A percentile compares a stretch with the other conserved stretches of the same genome.
Conservation (phyloP, 2,888 invertebrate genomes). For the Caenorhabditis becei region DNA sequence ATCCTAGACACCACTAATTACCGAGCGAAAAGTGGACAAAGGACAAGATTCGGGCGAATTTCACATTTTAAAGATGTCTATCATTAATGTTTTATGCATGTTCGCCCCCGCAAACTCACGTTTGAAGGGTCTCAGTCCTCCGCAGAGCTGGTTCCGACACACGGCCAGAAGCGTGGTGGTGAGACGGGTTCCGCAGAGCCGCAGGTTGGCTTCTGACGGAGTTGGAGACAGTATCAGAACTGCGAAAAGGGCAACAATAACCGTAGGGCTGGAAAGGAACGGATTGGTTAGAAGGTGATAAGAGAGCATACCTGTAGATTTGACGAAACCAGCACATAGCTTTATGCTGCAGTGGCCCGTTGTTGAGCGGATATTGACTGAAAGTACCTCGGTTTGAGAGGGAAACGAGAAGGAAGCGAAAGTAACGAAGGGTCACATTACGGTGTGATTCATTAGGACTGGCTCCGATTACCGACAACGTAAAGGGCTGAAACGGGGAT, state of each 20-base stretch:
- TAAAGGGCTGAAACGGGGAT: slow-evolving; percentile 7
- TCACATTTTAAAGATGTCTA: neutral
- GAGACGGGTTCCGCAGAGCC: slow-evolving; percentile 75
- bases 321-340: slow-evolving; percentile 49
- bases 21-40: neutral
- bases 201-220: slow-evolving; percentile 66
- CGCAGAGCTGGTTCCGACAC: slow-evolving; percentile 76
- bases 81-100: slow-evolving; percentile 18
- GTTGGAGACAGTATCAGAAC: slow-evolving; percentile 39
- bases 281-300: neutral
- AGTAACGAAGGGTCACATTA: slow-evolving; percentile 28
- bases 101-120: slow-evolving; percentile 44
- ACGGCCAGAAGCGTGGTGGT: slow-evolving; percentile 72
- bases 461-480: slow-evolving; percentile 44
- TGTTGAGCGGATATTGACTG: slow-evolving; percentile 57
- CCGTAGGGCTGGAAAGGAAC: slow-evolving; percentile 19
- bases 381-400: slow-evolving; percentile 4
- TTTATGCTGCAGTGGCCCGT: slow-evolving; percentile 46
- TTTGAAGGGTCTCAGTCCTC: slow-evolving; percentile 64
- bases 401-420: slow-evolving; percentile 17
- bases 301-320: slow-evolving; percentile 33
- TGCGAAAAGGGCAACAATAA: slow-evolving; percentile 26
- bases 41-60: slow-evolving; percentile 18
- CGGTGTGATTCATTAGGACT: slow-evolving; percentile 55
- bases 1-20: slow-evolving; percentile 15